A percentile compares a stretch with the other conserved stretches of the same genome.
phyloP scores from a whole-genome alignment of 2,888 invertebrate species.

The Uropetala carovei region DNA sequence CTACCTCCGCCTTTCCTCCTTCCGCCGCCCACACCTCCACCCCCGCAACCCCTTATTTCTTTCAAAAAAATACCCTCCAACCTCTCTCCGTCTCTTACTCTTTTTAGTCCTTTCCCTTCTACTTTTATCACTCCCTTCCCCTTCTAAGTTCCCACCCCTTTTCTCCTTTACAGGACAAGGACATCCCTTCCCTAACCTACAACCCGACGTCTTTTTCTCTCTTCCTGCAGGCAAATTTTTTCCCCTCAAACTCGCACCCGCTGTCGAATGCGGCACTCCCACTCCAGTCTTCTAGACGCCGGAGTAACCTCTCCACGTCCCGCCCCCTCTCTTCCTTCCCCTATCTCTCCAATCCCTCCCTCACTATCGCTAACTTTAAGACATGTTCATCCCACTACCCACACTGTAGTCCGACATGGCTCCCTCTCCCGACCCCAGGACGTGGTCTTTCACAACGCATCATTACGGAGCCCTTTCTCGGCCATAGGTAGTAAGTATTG shows the following conservation, averaged over 20 bases:
- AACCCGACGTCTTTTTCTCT: background rate
- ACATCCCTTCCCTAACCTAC: too few species aligned
- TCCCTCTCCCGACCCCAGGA: background rate
- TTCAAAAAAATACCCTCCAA: background rate
- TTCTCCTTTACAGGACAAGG: too few species aligned
- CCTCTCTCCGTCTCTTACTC: background rate
- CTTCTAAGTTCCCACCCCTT: too few species aligned
- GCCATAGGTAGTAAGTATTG: constrained; percentile 15
- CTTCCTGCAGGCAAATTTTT: background rate
- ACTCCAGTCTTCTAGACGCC: background rate
- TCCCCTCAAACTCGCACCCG: background rate
- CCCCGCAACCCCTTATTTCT: background rate
- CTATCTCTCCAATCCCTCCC: background rate
- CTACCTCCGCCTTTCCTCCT: background rate
- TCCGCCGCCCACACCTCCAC: background rate
- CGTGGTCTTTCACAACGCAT: constrained; percentile 1
- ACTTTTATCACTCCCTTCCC: background rate
- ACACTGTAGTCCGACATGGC: background rate
- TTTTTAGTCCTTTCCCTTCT: background rate
- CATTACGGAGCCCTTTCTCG: constrained; percentile 15
- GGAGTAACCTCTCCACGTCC: background rate
- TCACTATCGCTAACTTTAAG: background rate
- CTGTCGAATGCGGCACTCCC: background rate
- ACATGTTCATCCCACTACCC: background rate
- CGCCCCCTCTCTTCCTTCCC: background rate